Evolutionary conservation across 2,888 invertebrate genomes (phyloP), one percentile per base, ranked within the genome.

Genomic region (Celastrina argiolus): DNA sequence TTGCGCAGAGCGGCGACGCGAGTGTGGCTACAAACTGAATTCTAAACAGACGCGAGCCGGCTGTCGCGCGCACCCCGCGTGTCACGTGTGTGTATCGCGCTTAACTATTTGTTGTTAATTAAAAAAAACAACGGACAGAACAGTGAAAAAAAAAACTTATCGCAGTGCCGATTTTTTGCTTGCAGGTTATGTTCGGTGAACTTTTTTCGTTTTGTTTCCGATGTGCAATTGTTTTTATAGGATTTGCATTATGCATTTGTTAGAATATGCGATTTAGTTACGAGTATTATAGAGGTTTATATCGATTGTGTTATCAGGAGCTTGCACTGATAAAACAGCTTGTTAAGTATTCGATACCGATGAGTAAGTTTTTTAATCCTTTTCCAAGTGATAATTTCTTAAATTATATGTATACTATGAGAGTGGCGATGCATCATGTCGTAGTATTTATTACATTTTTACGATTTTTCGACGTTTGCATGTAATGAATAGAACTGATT

Each of bases 1-100:
- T 78, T 87, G 88, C 88, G 87, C 87, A 88, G 85, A 82, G 81
- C 72, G 75, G 58, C 82, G 82, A 82, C 86, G 84, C 85, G 75
- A 26, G 71, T 74, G 66, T 65, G 56, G 64, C 69, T 74, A 71
- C 72, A 59, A 68, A 70, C 71, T 71, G 70, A 72, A 71, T 67
- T 59, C 69, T 73, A 51, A 51, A 51, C 51, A 51, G 51, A 51
- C 51, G 51, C 51, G 51, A 10, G 51, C 51, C 51, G 51, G 51
- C 51, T 51, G 51, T 51, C 51, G 26, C 51, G 51, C 51, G 51
- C 22, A 12, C 51, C 26, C 12, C 51, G 51, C 51, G 51, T 51
- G 22, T 45, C 1, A 2, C 18, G 4, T 4, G 18, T 26, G 12
- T 51, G 22, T 51, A 1, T 16, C 10, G 8, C 22, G 12, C 16